These are phyloP conservation scores for Muscicapa comitata DNA, from an alignment of 2,797 vertebrate species.

Conservation along the genomic window DNA sequence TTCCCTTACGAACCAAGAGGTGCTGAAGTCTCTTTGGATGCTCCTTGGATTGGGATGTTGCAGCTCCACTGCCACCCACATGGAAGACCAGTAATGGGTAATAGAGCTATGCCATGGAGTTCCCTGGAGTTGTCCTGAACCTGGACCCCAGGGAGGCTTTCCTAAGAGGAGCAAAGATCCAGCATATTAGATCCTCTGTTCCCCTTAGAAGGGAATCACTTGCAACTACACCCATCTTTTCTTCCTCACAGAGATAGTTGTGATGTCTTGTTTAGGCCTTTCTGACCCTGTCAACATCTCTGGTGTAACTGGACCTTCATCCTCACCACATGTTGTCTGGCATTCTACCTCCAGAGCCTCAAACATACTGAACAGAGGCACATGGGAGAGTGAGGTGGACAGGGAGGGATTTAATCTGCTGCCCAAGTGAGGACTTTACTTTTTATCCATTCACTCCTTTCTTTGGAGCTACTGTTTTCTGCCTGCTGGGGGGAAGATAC, in stretches of 20 bases:
- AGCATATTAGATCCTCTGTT: not conserved
- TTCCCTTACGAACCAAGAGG: not conserved
- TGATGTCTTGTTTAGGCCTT: not conserved
- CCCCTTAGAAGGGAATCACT: not conserved
- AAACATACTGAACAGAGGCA: not conserved
- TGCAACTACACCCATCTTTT: not conserved
- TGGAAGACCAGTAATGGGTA: not conserved
- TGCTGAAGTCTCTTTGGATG: not conserved
- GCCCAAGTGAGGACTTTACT: not conserved
- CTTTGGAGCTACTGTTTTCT: not conserved
- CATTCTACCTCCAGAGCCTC: not conserved
- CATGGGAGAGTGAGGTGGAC: not conserved
- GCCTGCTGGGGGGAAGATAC: not conserved
- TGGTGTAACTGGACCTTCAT: not conserved
- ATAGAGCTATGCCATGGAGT: not conserved
- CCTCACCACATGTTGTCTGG: too few relatives aligned
- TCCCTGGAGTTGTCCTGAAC: not conserved
- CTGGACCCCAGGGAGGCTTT: not conserved
- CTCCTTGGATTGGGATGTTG: not conserved
- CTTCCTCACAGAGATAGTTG: not conserved
- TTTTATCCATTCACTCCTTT: not conserved
- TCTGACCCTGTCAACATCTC: not conserved
- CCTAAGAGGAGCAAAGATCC: not conserved
- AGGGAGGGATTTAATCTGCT: not conserved
- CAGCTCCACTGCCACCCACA: fast-evolving